Evolutionary conservation across 2,888 invertebrate genomes (phyloP), one percentile per base, ranked within the genome.

Genomic region (Marasmarcha lunaedactyla): DNA sequence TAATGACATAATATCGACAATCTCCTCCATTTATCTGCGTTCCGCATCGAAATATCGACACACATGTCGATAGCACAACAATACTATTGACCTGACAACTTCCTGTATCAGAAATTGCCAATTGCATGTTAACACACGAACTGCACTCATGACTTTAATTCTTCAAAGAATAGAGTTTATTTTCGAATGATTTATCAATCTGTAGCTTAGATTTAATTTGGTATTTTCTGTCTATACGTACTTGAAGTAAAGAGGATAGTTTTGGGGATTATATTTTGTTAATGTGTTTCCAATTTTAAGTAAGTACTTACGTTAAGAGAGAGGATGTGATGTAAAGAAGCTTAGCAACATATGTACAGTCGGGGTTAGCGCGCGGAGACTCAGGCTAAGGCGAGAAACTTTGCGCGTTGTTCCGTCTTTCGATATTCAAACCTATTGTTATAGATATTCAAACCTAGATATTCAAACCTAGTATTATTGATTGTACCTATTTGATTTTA

Each of bases 21-120:
- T 57, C 49, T 20, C 20, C 20, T 20, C 20, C 20, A 20, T 20
- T 20, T 20, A 20, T 20, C 20, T 20, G 4, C 20, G 20, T 20
- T 20, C 20, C 20, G 20, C 7, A 20, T 20, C 20, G 7, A 30
- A 30, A 67, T 68, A 69, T 71, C 69, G 76, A 72, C 77, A 78
- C 77, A 78, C 72, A 77, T 74, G 72, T 69, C 70, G 68, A 65
- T 63, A 55, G 49, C 47, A 46, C 59, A 60, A 73, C 76, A 71
- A 73, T 69, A 52, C 51, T 42, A 49, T 52, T 46, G 49, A 51
- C 49, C 59, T 48, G 52, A 67, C 62, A 57, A 73, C 70, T 70
- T 72, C 72, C 71, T 67, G 62, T 59, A 57, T 53, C 52, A 42
- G 46, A 20, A 20, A 20, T 20, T 20, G 20, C 20, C 20, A 20